Evolutionary conservation across 2,113 vertebrate species (phyloP).

Genomic region (Zeus faber): DNA sequence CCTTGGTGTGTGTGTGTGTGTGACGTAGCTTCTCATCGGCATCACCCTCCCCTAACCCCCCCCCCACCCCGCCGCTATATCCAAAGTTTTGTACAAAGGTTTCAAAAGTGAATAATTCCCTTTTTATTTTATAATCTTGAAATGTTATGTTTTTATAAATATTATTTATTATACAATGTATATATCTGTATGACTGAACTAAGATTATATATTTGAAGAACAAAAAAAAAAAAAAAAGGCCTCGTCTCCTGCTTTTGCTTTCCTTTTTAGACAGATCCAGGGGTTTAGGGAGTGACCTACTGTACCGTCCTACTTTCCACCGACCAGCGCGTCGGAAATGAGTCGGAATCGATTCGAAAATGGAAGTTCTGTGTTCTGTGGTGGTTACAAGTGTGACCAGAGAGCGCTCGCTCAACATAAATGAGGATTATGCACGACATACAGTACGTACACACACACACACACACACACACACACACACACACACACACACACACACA

Average conservation of each 20-base stretch:
- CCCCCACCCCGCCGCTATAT: slow-evolving; percentile 80
- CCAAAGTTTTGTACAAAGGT: slow-evolving; percentile 99
- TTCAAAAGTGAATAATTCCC: slow-evolving; percentile 91
- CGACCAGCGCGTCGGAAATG: too few relatives aligned
- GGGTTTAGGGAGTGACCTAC: too few relatives aligned
- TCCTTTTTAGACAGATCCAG: too few relatives aligned
- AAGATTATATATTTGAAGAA: slow-evolving; percentile 99
- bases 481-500: too few relatives aligned
- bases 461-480: too few relatives aligned
- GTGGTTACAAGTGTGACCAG: too few relatives aligned
- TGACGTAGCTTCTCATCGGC: slow-evolving; percentile 54
- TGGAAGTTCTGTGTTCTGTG: too few relatives aligned
- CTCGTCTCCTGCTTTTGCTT: slow-evolving; percentile 59
- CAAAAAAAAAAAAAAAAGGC: slow-evolving; percentile 57
- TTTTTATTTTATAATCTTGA: slow-evolving; percentile 99
- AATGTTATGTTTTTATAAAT: slow-evolving; percentile 99
- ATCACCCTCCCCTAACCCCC: slow-evolving; percentile 35
- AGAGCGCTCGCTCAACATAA: too few relatives aligned
- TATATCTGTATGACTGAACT: slow-evolving; percentile 99
- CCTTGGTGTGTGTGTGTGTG: slow-evolving; percentile 37
- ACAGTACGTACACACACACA: too few relatives aligned
- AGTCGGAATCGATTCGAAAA: too few relatives aligned
- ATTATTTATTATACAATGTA: slow-evolving; percentile 99
- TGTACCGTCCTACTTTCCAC: too few relatives aligned
- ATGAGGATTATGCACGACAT: too few relatives aligned